Conservation (phyloP, 2,888 invertebrate genomes). For the Drepana falcataria region DNA sequence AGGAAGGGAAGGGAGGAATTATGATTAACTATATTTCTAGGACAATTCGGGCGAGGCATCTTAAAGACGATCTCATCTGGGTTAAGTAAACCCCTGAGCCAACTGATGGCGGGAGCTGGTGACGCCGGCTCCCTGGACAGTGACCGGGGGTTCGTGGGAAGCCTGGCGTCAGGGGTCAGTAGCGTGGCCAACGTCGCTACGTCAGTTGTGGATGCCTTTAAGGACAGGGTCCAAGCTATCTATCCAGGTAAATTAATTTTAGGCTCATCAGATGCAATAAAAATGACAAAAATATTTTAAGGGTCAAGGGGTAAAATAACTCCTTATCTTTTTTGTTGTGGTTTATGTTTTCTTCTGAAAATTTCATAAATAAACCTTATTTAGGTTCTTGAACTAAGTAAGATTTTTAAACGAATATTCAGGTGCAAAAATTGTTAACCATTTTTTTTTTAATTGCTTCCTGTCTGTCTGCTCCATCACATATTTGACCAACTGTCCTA, state of each 20-base stretch:
- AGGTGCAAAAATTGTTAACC: too few species aligned
- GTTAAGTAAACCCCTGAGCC: constrained; percentile 71
- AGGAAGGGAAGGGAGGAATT: too few species aligned
- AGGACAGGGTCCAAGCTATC: constrained; percentile 74
- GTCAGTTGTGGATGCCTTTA: constrained; percentile 66
- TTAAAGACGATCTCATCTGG: constrained; percentile 63
- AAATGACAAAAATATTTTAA: too few species aligned
- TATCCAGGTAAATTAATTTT: constrained; percentile 68
- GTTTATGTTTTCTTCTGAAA: too few species aligned
- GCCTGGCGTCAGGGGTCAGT: constrained; percentile 59
- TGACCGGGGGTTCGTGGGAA: constrained; percentile 76
- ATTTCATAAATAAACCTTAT: too few species aligned
- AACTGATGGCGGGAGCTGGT: constrained; percentile 75
- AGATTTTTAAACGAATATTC: too few species aligned
- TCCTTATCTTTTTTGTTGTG: too few species aligned
- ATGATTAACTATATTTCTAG: constrained; percentile 25
- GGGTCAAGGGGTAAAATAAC: too few species aligned
- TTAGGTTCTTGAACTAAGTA: too few species aligned
- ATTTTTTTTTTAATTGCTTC: too few species aligned
- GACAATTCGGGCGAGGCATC: constrained; percentile 69
- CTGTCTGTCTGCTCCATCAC: too few species aligned
- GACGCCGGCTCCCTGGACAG: constrained; percentile 81
- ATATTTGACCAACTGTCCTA: too few species aligned
- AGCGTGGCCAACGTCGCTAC: constrained; percentile 62
- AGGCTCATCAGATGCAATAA: neutral